These are phyloP conservation scores for Falco naumanni DNA, from an alignment of 2,797 vertebrate species.

Conservation along the genomic window DNA sequence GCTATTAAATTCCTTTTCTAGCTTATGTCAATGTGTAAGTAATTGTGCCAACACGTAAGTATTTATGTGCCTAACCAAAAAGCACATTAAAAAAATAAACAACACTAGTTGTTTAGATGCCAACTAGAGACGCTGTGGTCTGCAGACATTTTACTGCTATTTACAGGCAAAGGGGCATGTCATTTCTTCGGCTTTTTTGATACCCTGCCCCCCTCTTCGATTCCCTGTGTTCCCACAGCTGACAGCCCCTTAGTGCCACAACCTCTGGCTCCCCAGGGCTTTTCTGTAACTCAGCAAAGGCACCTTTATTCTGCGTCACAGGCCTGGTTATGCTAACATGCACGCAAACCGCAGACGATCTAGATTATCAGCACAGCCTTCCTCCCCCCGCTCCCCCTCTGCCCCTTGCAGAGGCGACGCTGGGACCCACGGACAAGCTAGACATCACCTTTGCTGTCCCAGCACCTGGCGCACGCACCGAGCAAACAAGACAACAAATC, in stretches of 20 bases:
- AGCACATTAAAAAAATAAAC: neutral
- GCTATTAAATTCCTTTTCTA: neutral
- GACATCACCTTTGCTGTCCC: neutral
- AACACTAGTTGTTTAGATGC: neutral
- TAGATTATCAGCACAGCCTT: neutral
- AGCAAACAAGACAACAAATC: neutral
- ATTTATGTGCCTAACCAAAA: neutral
- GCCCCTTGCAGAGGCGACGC: fast-evolving
- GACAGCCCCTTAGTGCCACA: fast-evolving
- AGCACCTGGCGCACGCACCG: fast-evolving
- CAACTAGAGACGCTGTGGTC: neutral
- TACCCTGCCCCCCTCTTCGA: neutral
- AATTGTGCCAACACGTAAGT: neutral
- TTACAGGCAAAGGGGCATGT: neutral
- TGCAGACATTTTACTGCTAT: neutral
- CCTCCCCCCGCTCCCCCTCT: neutral
- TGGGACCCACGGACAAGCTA: fast-evolving
- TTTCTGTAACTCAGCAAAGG: neutral
- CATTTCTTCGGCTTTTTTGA: neutral
- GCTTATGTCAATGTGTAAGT: fast-evolving
- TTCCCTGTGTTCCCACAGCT: fast-evolving
- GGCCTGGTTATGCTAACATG: fast-evolving
- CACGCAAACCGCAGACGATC: neutral
- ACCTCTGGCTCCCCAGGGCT: neutral
- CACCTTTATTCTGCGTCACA: neutral